Base-by-base conservation (phyloP, 2,113 vertebrate genomes). In the Prolemur simus region DNA sequence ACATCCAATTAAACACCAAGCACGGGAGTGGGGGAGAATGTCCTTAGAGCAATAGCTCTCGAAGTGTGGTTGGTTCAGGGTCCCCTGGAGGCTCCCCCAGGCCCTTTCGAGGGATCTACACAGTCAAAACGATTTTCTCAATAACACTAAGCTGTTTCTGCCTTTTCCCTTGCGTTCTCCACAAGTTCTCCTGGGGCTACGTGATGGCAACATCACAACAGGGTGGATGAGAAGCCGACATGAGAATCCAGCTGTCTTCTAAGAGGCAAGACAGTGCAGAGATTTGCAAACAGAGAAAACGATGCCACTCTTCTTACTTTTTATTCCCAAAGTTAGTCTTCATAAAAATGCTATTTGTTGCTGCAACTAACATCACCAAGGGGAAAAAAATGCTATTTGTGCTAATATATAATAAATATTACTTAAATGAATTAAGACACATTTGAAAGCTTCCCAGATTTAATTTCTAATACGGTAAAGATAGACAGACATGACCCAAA, bases 201-300 rank as follows among this genome's bases (percentile, higher is more conserved):
- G 0, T 4, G 18, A 32, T 2, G 0, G 11, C 13, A 5, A 10
- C 5, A n/a, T 29, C 32, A 23, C n/a, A 20, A 27, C 1, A 88
- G 52, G 34, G 4, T 17, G 58, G 45, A 37, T 0, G 0, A 5
- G 77, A 63, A n/a, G 64, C 76, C 34, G 8, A 39, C 0, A 20
- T 0, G 7, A 87, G 69, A 77, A 21, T 8, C 37, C 9, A 4
- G 37, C 27, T 13, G 0, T 3, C 87, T 64, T 42, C 60, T 34
- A 27, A 1, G 42, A 69, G 27, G 69, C 47, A 74, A 86, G 37
- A 83, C 4, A 6, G 12, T 20, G n/a, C 12, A 5, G n/a, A 74
- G 60, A 64, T 37, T 7, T 32, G 12, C 73, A 85, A 56, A 81
- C 8, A 45, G 7, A 34, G 0, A 27, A n/a, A 23, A 69, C 14